phyloP scores from a whole-genome alignment of 2,888 invertebrate genomes.

The Plagodis pulveraria region DNA sequence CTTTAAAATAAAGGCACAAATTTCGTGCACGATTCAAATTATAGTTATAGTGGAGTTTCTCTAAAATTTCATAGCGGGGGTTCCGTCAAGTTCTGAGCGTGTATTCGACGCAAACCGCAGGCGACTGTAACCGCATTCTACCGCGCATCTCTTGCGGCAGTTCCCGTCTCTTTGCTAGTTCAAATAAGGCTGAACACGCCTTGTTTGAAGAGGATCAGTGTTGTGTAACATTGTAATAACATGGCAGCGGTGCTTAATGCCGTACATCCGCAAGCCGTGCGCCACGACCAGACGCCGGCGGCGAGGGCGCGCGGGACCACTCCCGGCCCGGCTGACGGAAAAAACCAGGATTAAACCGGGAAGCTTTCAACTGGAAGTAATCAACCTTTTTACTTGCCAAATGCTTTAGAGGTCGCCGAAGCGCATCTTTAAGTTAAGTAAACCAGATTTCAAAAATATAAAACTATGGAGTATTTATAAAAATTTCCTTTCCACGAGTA shows the following conservation, averaged over 20 bases:
- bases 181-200: neutral
- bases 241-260: conserved; percentile 55
- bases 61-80: conserved; percentile 40
- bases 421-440: too few relatives aligned
- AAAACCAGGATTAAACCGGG: neutral
- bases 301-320: neutral
- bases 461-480: too few relatives aligned
- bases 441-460: too few relatives aligned
- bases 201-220: neutral
- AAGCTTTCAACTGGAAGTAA: conserved; percentile 1
- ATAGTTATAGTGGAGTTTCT: conserved; percentile 27
- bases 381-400: too few relatives aligned
- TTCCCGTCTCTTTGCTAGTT: neutral
- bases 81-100: conserved; percentile 43
- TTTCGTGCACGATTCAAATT: conserved; percentile 28
- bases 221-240: conserved; percentile 44
- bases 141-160: neutral
- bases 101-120: conserved; percentile 47
- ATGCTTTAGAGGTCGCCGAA: too few relatives aligned
- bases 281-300: neutral
- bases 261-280: conserved; percentile 53
- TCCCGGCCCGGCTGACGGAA: neutral
- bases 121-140: conserved; percentile 39
- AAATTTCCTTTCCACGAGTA: too few relatives aligned
- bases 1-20: conserved; percentile 9